phyloP scores from a whole-genome alignment of 2,797 vertebrate species.

The Sebastes paucispinis region DNA sequence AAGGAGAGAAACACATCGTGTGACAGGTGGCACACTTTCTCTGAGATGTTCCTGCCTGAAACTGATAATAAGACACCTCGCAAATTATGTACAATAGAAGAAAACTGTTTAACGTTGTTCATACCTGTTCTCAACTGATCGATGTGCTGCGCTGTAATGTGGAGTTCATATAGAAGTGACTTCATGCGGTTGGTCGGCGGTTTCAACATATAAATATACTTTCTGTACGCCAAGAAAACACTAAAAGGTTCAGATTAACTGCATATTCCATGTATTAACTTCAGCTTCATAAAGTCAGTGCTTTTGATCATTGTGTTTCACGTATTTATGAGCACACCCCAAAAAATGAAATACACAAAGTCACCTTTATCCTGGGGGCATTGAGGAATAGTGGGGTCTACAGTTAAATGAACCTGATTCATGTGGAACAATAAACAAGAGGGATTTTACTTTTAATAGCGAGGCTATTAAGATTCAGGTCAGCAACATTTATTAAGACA shows the following conservation, averaged over 20 bases:
- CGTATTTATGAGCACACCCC: background rate
- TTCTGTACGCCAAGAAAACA: background rate
- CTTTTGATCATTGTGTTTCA: background rate
- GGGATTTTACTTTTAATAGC: background rate
- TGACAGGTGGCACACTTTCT: conserved; percentile 63
- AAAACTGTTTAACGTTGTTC: conserved; percentile 22
- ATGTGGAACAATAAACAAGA: background rate
- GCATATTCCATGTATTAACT: background rate
- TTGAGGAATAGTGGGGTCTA: background rate
- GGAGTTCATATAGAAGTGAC: background rate
- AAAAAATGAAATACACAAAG: background rate
- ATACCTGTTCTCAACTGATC: background rate
- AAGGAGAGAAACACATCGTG: conserved; percentile 11
- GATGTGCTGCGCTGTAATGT: background rate
- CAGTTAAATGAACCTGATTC: background rate
- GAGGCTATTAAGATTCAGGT: background rate
- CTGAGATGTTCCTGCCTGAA: conserved; percentile 23
- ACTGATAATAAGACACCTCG: conserved; percentile 24
- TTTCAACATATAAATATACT: background rate
- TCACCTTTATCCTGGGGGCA: background rate
- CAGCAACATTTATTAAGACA: background rate
- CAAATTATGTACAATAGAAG: conserved; percentile 32
- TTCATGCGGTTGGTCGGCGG: background rate
- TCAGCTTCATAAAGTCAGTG: background rate
- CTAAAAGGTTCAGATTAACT: background rate